These are phyloP conservation scores for Drosophila neoperkinsi DNA, from an alignment of 2,888 invertebrate genomes.

Conservation along the genomic window DNA sequence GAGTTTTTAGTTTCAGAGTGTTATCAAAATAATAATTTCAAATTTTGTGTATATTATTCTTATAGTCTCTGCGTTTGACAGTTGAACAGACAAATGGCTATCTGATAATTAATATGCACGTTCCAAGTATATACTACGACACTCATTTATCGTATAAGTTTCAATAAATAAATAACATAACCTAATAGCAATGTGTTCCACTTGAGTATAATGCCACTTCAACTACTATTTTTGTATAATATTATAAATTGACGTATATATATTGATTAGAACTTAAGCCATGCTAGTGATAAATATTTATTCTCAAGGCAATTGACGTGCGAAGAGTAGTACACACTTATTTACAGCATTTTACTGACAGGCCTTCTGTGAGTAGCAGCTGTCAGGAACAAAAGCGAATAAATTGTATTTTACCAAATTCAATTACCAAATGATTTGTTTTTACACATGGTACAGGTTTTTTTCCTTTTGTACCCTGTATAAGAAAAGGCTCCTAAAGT, in stretches of 20 bases:
- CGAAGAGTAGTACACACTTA: slow-evolving; percentile 45
- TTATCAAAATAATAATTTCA: neutral
- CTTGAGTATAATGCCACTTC: neutral
- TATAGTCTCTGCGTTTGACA: neutral
- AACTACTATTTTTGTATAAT: neutral
- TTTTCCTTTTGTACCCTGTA: slow-evolving; percentile 15
- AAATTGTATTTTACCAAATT: slow-evolving; percentile 74
- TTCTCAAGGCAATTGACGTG: slow-evolving; percentile 39
- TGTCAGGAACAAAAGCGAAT: slow-evolving; percentile 68
- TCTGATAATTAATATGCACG: neutral
- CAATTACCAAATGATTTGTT: slow-evolving; percentile 76
- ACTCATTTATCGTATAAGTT: slow-evolving; percentile 6
- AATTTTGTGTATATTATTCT: neutral
- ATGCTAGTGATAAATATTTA: slow-evolving; percentile 50
- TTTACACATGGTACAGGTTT: slow-evolving; percentile 42
- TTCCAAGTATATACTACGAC: neutral
- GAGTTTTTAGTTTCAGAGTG: neutral
- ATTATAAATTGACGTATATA: neutral
- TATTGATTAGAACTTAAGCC: slow-evolving; percentile 23
- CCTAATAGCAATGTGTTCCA: neutral
- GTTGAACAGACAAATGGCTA: neutral
- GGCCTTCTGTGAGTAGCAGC: slow-evolving; percentile 62
- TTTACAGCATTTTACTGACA: slow-evolving; percentile 60
- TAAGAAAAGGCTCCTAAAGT: neutral
- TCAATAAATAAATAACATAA: slow-evolving; percentile 18